These are phyloP conservation scores for Chaetophractus vellerosus DNA, from an alignment of 2,797 vertebrate genomes.

Conservation along the genomic window DNA sequence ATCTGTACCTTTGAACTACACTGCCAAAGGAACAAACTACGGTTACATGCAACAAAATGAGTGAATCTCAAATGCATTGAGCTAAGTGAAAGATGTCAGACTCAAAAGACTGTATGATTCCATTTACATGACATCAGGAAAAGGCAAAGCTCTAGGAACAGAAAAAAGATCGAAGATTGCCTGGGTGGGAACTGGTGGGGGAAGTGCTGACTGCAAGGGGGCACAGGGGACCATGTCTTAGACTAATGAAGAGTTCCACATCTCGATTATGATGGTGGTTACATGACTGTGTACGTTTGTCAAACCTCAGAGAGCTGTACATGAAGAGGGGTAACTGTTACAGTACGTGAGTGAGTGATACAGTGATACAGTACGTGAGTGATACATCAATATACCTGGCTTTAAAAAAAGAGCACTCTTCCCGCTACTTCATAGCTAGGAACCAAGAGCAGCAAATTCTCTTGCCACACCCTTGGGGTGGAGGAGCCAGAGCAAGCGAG, in stretches of 20 bases:
- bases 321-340: background rate
- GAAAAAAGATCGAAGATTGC: background rate
- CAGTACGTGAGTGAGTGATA: background rate
- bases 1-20: background rate
- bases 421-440: too few species aligned
- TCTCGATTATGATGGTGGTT: background rate
- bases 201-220: background rate
- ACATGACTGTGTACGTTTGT: background rate
- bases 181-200: background rate
- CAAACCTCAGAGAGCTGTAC: background rate
- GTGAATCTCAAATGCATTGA: background rate
- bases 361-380: too few species aligned
- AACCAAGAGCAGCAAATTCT: too few species aligned
- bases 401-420: too few species aligned
- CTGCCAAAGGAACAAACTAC: background rate
- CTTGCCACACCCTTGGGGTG: too few species aligned
- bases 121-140: background rate
- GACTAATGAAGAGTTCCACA: background rate
- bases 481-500: too few species aligned
- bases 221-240: background rate
- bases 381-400: background rate
- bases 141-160: slow-evolving; percentile 1
- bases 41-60: background rate
- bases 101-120: slow-evolving; percentile 31
- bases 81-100: slow-evolving; percentile 64